Evolutionary conservation across 2,888 invertebrate genomes (phyloP), one percentile per base, ranked within the genome.

Genomic region (Allophyes oxyacanthae): DNA sequence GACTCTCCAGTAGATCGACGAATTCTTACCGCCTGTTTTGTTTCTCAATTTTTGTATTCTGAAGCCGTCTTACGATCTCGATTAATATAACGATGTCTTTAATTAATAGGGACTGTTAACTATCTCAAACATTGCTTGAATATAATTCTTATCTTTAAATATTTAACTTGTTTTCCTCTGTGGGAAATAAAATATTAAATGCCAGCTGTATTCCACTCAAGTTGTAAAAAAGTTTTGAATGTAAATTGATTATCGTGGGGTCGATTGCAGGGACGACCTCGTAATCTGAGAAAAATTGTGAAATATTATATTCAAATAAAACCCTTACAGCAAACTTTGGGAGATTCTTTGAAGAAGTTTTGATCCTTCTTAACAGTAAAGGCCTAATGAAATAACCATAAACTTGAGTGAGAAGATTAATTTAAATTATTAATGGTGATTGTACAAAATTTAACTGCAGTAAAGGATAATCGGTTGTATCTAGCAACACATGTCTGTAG

Each of bases 401-500:
- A 41, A 50, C 9, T 26, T 6, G 38, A 28, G 1, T 33, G 20
- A 7, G 2, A 36, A 40, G 6, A 26, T 36, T 53, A 43, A 64
- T 41, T 30, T 8, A 32, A 44, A 36, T 45, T 53, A 20, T 37
- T 45, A 40, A 50, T 46, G 13, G 11, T 26, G 10, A 20, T 6
- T 46, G 4, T 28, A 44, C 37, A 25, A 46, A 60, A 62, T 60
- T 68, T 50, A 62, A 37, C 69, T 51, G 14, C 37, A 62, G 58
- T 67, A 52, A 65, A 71, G 76, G 73, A 68, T 75, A 79, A 75
- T 72, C 64, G 60, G 48, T 64, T 43, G 63, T 71, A 74, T 69
- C 72, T 83, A 77, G 89, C 87, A 89, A 87, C 86, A 85, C 83
- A 75, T 60, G 77, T 66, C 72, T 68, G 70, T 72, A 82, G 84